Conservation (phyloP, 2,888 invertebrate genomes). For the Phortica okadai region DNA sequence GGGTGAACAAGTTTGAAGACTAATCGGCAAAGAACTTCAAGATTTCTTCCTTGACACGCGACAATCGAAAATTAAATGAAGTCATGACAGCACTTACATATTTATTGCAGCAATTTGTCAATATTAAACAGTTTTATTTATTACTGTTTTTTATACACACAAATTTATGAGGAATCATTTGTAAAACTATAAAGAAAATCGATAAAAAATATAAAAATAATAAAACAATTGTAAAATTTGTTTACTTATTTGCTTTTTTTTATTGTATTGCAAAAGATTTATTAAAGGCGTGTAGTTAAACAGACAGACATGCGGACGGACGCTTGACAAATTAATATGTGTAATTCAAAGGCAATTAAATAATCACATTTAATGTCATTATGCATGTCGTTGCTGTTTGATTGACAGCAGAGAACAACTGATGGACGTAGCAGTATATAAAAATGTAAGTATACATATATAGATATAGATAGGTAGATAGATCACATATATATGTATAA, state of each 20-base stretch:
- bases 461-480: background rate
- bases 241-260: background rate
- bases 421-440: background rate
- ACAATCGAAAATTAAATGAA: too few relatives aligned
- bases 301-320: background rate
- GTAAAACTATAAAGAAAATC: constrained; percentile 16
- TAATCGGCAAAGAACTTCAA: too few relatives aligned
- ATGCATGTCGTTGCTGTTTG: constrained; percentile 18
- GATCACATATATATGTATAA: background rate
- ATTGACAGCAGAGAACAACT: constrained; percentile 1
- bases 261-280: constrained; percentile 29
- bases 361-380: constrained; percentile 26
- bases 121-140: background rate
- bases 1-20: too few relatives aligned
- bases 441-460: too few relatives aligned
- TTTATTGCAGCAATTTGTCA: background rate
- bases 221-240: background rate
- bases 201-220: constrained; percentile 4
- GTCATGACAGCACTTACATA: background rate
- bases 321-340: constrained; percentile 13
- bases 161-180: constrained; percentile 31
- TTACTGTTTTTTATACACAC: background rate
- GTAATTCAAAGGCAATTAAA: constrained; percentile 28
- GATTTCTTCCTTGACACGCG: too few relatives aligned
- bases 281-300: constrained; percentile 39